Evolutionary conservation across 1,140 invertebrate genomes (phyloP).

Genomic region (Cardiocondyla obscurior): DNA sequence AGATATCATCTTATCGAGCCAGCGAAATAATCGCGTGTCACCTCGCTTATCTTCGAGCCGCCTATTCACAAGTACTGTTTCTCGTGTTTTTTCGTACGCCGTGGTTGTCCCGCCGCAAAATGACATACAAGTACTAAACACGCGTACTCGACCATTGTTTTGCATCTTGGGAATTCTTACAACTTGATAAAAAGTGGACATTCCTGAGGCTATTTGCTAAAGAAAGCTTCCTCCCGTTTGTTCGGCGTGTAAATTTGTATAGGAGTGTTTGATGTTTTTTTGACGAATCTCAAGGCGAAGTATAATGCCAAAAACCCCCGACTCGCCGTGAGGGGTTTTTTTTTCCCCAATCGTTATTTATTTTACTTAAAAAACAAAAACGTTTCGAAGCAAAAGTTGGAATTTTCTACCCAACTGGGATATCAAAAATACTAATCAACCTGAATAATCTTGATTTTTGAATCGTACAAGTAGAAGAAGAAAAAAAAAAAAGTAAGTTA

Average conservation of each 20-base stretch:
- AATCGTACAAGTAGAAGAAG: not conserved
- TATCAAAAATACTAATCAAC: no score
- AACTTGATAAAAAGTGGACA: not conserved
- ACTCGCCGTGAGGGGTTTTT: not conserved
- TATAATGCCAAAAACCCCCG: not conserved
- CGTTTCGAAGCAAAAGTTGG: not conserved
- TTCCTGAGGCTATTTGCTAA: not conserved
- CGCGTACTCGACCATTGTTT: not conserved
- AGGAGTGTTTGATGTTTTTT: not conserved
- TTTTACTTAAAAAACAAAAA: not conserved
- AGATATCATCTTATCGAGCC: not conserved
- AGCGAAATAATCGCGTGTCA: not conserved
- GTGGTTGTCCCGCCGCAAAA: not conserved
- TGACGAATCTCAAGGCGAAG: not conserved
- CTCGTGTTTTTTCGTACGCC: not conserved
- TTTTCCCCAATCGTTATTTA: not conserved
- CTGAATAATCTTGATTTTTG: not conserved
- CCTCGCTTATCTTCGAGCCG: not conserved
- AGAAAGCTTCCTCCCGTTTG: not conserved
- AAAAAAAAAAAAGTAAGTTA: not conserved
- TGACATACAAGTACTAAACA: not conserved
- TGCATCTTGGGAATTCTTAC: not conserved
- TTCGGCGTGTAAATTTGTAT: not conserved
- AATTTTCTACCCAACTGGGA: not conserved
- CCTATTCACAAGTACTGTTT: conserved; percentile 49